Evolutionary conservation across 2,797 vertebrate genomes (phyloP).

Genomic region (Eulemur rubriventer): DNA sequence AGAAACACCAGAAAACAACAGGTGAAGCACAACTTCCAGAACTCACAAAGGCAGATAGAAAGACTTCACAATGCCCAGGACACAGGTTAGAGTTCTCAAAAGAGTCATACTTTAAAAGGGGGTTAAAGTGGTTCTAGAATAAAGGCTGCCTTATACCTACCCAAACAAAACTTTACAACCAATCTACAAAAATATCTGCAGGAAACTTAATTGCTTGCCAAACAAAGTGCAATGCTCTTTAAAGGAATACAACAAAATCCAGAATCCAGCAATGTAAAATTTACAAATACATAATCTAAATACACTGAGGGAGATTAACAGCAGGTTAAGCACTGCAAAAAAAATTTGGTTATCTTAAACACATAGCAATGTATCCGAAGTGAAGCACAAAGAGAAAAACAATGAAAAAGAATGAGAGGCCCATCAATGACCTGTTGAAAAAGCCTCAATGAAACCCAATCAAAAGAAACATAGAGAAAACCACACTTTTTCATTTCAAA

Average conservation of each 20-base stretch:
- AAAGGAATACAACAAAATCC: not conserved
- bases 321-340: not conserved
- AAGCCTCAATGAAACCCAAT: not conserved
- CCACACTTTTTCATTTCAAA: not conserved
- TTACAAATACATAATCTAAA: not conserved
- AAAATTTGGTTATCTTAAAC: not conserved
- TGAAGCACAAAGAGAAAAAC: not conserved
- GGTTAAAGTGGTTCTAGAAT: not conserved
- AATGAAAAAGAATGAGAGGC: not conserved
- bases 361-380: not conserved
- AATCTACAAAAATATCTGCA: not conserved
- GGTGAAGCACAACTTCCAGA: not conserved
- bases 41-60: not conserved
- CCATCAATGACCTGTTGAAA: not conserved
- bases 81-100: not conserved
- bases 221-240: not conserved
- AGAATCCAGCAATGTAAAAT: not conserved
- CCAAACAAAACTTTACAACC: not conserved
- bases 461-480: not conserved
- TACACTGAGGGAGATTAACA: not conserved
- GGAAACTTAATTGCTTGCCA: not conserved
- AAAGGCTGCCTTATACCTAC: not conserved
- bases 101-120: not conserved
- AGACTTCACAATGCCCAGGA: not conserved
- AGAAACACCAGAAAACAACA: not conserved